phyloP scores from a whole-genome alignment of 2,888 invertebrate genomes.

The Endomychus coccineus region DNA sequence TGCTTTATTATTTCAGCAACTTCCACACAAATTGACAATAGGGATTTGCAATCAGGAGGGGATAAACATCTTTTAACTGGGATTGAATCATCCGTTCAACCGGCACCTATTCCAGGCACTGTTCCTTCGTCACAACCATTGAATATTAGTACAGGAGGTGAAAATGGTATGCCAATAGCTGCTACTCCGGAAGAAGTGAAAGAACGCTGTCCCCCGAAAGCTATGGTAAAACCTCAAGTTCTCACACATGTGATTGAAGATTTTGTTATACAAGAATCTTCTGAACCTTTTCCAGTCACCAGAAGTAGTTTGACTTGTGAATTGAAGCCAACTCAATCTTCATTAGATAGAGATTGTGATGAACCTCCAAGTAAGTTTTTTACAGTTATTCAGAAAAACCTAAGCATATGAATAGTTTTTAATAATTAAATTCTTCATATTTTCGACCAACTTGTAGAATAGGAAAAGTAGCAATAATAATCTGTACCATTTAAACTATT shows the following conservation, averaged over 20 bases:
- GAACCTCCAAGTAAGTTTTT: constrained; percentile 74
- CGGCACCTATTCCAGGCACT: constrained; percentile 39
- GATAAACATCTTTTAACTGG: constrained; percentile 21
- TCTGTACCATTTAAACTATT: too few species aligned
- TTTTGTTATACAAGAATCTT: constrained; percentile 92
- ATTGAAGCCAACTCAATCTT: constrained; percentile 37
- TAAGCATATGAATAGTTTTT: too few species aligned
- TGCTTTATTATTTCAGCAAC: too few species aligned
- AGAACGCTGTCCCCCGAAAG: constrained; percentile 65
- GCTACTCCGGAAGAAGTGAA: constrained; percentile 42
- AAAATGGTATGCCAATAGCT: constrained; percentile 36
- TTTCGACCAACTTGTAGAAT: too few species aligned
- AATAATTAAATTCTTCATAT: too few species aligned
- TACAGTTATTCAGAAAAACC: too few species aligned
- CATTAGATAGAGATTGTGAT: constrained; percentile 55
- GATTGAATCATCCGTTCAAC: constrained; percentile 31
- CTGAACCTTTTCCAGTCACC: constrained; percentile 83
- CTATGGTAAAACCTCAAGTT: constrained; percentile 92
- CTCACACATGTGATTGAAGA: constrained; percentile 95
- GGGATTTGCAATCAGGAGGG: constrained; percentile 22
- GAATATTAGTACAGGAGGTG: constrained; percentile 12
- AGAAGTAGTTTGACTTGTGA: constrained; percentile 40
- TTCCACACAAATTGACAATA: constrained; percentile 23
- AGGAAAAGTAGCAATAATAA: too few species aligned
- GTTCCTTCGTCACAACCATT: constrained; percentile 22